Base-by-base conservation (phyloP, 2,797 vertebrate genomes). In the Hyperoplus lanceolatus region DNA sequence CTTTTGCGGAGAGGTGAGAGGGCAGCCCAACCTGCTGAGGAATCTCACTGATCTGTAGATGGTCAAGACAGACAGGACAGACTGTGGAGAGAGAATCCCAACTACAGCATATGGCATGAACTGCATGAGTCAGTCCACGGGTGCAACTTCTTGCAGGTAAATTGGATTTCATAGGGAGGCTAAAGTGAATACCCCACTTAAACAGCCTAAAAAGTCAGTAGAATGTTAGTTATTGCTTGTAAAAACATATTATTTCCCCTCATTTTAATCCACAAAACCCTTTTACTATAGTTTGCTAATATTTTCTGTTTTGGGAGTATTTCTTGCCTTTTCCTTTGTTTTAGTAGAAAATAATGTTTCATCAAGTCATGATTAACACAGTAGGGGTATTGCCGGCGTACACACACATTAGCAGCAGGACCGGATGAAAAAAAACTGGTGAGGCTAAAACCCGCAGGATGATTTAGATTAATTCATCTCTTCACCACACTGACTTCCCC, bases 391-490 rank as follows among this genome's bases (percentile, higher is more conserved):
- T 70, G 11, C 18, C 66, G 39, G 70, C 81, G 75, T 60, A 84
- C 77, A 72, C 79, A 83, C 77, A 85, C 69, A 59, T 81, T 76
- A 87, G 80, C 81, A 84, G 85, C 78, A 65, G 78, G 79, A 77
- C 72, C 69, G 84, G 75, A 78, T 75, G 80, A 70, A 77, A 79
- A n/a, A 87, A 79, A 87, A 84, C 69, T 79, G 74, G 70, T 71
- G 81, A 88, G 77, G 57, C 80, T 86, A 78, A 88, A 90, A 89
- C 59, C 90, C 71, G n/a, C 83, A 90, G 76, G 85, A 87, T 79
- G 82, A 90, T 89, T 87, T 85, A 80, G 70, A 87, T 91, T 89
- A 84, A 90, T 89, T 87, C 81, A 89, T 83, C 81, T 84, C 77
- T 58, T 77, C 83, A 45, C 78, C 81, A 60, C 86, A 80, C 74